phyloP scores from a whole-genome alignment of 2,888 invertebrate species.

The Ochropleura leucogaster region DNA sequence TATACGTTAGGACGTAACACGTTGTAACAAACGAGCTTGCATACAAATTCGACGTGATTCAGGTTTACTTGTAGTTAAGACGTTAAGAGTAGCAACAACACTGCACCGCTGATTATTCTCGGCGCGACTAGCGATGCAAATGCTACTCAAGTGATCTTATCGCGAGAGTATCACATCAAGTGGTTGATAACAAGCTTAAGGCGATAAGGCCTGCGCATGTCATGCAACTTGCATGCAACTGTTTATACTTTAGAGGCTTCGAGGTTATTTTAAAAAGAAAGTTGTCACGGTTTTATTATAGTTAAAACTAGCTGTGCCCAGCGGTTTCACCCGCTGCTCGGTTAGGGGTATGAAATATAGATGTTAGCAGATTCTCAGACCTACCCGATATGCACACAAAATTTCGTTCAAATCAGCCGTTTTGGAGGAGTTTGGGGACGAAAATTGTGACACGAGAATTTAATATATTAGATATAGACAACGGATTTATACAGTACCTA shows the following conservation, averaged over 20 bases:
- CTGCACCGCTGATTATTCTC: constrained; percentile 32
- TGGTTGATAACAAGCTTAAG: constrained; percentile 20
- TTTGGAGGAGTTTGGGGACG: too few relatives aligned
- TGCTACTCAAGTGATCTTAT: background rate
- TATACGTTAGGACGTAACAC: constrained; percentile 22
- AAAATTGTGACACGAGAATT: too few relatives aligned
- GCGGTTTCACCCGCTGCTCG: too few relatives aligned
- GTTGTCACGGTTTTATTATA: background rate
- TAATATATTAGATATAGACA: too few relatives aligned
- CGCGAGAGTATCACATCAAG: constrained; percentile 25
- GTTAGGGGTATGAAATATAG: too few relatives aligned
- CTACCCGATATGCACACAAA: too few relatives aligned
- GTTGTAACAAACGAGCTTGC: constrained; percentile 30
- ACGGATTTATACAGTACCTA: too few relatives aligned
- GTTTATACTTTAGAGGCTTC: constrained; percentile 8
- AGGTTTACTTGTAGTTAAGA: constrained; percentile 42
- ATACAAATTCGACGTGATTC: constrained; percentile 43
- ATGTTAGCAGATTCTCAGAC: too few relatives aligned
- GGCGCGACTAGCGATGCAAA: constrained; percentile 28
- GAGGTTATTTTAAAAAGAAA: background rate
- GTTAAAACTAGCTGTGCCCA: too few relatives aligned
- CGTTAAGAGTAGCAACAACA: constrained; percentile 33
- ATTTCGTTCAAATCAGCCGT: too few relatives aligned
- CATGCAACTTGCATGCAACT: background rate
- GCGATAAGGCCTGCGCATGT: constrained; percentile 22